Percentiles rank a stretch among this genome's conserved stretches.
Conservation (phyloP, 2,888 invertebrate species). For the Furcula furcula region DNA sequence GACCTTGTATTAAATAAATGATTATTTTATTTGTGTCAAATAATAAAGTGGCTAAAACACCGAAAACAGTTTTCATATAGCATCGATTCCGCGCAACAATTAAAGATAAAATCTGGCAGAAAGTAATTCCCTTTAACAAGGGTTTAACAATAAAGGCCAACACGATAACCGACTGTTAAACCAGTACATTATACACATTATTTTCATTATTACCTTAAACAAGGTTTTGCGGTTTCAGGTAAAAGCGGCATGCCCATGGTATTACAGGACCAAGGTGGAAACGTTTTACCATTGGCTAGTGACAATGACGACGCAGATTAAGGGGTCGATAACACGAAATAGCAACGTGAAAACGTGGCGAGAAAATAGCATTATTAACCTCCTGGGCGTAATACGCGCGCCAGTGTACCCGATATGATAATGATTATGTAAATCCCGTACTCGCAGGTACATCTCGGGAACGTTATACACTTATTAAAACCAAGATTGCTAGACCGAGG, state of each 20-base stretch:
- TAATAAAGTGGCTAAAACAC: not conserved
- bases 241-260: constrained; percentile 21
- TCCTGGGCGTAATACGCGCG: constrained; percentile 79
- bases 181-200: constrained; percentile 9
- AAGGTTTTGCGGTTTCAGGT: constrained; percentile 18
- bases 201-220: constrained; percentile 20
- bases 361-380: constrained; percentile 83
- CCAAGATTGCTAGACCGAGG: constrained; percentile 74
- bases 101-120: constrained; percentile 23
- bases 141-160: constrained; percentile 15
- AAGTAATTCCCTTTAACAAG: constrained; percentile 16
- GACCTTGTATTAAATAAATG: too few species aligned
- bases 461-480: constrained; percentile 81
- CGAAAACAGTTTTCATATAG: not conserved
- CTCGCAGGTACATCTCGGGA: constrained; percentile 79
- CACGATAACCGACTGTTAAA: constrained; percentile 19
- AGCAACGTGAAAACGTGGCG: constrained; percentile 80
- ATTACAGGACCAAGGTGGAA: constrained; percentile 55
- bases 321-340: constrained; percentile 78
- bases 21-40: too few species aligned
- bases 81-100: not conserved
- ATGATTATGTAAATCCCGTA: constrained; percentile 81
- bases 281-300: constrained; percentile 70
- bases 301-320: constrained; percentile 79
- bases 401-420: constrained; percentile 81